Percentiles rank a stretch among this genome's conserved stretches.
Conservation (phyloP, 2,797 vertebrate species). For the Neosilurus hyrtlii region DNA sequence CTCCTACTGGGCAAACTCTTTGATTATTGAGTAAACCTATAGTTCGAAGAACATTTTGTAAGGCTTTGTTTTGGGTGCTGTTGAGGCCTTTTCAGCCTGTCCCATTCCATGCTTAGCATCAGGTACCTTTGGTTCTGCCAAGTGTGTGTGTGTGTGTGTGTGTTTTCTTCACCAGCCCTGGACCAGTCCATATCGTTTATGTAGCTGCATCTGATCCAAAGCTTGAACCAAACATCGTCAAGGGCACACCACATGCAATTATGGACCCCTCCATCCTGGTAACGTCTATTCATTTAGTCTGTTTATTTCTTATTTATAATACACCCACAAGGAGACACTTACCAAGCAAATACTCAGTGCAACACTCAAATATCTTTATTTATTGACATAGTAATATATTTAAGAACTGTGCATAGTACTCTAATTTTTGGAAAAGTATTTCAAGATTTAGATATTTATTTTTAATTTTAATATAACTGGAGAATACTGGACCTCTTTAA, state of each 20-base stretch:
- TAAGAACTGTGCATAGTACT: slow-evolving; percentile 7
- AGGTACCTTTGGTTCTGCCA: neutral
- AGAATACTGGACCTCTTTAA: slow-evolving; percentile 42
- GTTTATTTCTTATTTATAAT: neutral
- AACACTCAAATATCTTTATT: slow-evolving; percentile 56
- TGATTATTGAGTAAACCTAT: neutral
- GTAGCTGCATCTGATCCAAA: slow-evolving; percentile 33
- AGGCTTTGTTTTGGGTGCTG: slow-evolving; percentile 10
- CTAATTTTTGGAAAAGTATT: slow-evolving; percentile 11
- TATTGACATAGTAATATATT: slow-evolving; percentile 55
- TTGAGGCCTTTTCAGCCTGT: slow-evolving; percentile 1
- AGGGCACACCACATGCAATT: neutral
- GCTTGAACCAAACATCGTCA: neutral
- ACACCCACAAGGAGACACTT: slow-evolving; percentile 33
- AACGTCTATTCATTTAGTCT: slow-evolving; percentile 10
- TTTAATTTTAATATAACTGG: slow-evolving; percentile 43
- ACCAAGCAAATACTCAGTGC: slow-evolving; percentile 56
- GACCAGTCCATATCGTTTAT: neutral
- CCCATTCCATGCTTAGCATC: neutral
- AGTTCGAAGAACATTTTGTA: neutral
- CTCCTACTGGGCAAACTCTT: slow-evolving; percentile 6
- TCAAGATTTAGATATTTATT: slow-evolving; percentile 28
- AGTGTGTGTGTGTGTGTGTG: neutral
- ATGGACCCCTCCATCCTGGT: neutral
- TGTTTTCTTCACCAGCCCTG: neutral